A percentile compares a stretch with the other conserved stretches of the same genome.
Conservation (phyloP, 2,888 invertebrate genomes). For the Caenorhabditis virilis region DNA sequence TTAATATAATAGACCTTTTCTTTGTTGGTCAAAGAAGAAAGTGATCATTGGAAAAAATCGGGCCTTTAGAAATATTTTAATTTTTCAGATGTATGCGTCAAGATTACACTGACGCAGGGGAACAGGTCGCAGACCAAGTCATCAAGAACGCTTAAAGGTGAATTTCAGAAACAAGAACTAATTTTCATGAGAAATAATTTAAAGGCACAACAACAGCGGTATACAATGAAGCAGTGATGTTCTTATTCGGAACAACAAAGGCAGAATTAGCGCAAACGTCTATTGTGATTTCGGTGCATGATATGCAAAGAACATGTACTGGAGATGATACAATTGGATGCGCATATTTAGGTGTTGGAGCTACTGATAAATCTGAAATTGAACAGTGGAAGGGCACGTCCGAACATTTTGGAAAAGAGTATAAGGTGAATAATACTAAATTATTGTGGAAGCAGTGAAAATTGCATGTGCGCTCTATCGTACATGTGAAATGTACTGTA, state of each 20-base stretch:
- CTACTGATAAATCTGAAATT: slow-evolving; percentile 68
- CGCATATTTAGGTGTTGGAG: slow-evolving; percentile 64
- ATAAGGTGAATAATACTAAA: slow-evolving; percentile 45
- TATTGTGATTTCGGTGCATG: slow-evolving; percentile 69
- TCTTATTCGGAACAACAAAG: slow-evolving; percentile 67
- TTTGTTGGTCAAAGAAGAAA: too few relatives aligned
- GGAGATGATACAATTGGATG: slow-evolving; percentile 70
- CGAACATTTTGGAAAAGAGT: slow-evolving; percentile 68
- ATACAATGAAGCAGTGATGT: slow-evolving; percentile 68
- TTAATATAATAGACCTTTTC: too few relatives aligned
- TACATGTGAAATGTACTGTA: too few relatives aligned
- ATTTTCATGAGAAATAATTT: too few relatives aligned
- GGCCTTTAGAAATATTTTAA: background rate
- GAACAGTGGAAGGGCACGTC: slow-evolving; percentile 70
- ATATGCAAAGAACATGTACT: slow-evolving; percentile 66
- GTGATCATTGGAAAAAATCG: too few relatives aligned
- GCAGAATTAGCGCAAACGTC: slow-evolving; percentile 69
- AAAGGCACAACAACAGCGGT: slow-evolving; percentile 47
- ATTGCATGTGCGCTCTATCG: too few relatives aligned
- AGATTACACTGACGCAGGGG: slow-evolving; percentile 69
- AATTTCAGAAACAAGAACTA: too few relatives aligned
- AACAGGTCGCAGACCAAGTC: slow-evolving; percentile 66
- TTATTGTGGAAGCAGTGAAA: background rate
- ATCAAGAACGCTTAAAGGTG: slow-evolving; percentile 63
- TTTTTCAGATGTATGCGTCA: slow-evolving; percentile 69